A percentile compares a stretch with the other conserved stretches of the same genome.
Conservation (phyloP, 2,113 vertebrate genomes). For the Brachypodius melanocephalos region DNA sequence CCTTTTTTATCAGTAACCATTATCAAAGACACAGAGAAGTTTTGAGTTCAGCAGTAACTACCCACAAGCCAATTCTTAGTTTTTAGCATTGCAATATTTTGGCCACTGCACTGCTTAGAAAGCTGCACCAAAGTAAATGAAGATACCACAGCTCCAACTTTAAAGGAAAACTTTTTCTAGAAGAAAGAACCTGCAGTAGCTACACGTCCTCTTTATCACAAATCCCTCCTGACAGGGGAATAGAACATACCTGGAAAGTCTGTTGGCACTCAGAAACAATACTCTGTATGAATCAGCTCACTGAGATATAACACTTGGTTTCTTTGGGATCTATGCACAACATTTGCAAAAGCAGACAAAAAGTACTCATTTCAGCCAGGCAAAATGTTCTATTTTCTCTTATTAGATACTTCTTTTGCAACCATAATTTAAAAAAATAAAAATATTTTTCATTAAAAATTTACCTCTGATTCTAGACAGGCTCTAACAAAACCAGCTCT, state of each 20-base stretch:
- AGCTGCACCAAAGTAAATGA: background rate
- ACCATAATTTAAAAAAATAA: background rate
- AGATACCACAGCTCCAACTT: background rate
- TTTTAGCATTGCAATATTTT: background rate
- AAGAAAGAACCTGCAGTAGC: background rate
- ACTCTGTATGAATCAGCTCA: background rate
- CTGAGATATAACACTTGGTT: background rate
- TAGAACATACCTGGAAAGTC: background rate
- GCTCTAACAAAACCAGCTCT: background rate
- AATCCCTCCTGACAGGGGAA: background rate
- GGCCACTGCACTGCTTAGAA: background rate
- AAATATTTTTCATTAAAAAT: background rate
- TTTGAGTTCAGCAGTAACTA: background rate
- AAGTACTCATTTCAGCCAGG: background rate
- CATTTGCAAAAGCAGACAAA: background rate
- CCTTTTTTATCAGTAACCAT: background rate
- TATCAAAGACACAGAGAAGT: background rate
- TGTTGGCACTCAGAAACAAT: background rate
- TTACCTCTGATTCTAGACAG: background rate
- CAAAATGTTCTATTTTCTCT: background rate
- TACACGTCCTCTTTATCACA: background rate
- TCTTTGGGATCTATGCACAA: background rate
- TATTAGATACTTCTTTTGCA: background rate
- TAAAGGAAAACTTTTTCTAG: background rate
- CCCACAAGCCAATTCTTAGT: background rate